Evolutionary conservation across 2,888 invertebrate species (phyloP).

Genomic region (Caenorhabditis sinica): DNA sequence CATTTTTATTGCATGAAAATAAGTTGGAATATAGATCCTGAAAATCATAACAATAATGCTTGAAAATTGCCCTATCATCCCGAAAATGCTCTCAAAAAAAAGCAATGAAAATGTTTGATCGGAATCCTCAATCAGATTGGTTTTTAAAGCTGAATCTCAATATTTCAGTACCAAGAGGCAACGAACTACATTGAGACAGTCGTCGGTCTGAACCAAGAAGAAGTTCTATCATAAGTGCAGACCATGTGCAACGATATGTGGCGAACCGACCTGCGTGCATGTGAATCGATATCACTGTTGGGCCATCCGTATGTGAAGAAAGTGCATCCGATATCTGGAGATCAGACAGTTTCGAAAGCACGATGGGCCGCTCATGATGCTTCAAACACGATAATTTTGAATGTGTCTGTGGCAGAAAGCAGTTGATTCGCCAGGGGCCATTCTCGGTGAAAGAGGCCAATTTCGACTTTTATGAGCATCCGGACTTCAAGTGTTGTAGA

Average conservation of each 20-base stretch:
- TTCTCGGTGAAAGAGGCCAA: conserved; percentile 92
- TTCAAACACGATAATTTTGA: conserved; percentile 86
- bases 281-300: conserved; percentile 92
- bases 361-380: conserved; percentile 67
- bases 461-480: conserved; percentile 90
- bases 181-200: conserved; percentile 88
- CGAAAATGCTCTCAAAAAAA: no score
- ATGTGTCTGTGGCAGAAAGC: conserved; percentile 94
- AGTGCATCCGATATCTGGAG: conserved; percentile 80
- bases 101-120: no score
- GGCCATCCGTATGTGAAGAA: conserved; percentile 91
- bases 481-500: conserved; percentile 88
- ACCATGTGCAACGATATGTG: conserved; percentile 91
- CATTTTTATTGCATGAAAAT: no score
- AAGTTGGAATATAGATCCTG: no score
- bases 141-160: no score
- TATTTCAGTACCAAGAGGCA: conserved; percentile 89
- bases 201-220: conserved; percentile 34
- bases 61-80: no score
- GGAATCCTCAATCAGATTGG: no score
- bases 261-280: conserved; percentile 91
- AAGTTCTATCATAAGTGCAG: conserved; percentile 89
- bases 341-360: conserved; percentile 49
- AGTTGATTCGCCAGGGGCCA: conserved; percentile 93
- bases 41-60: no score